phyloP scores from a whole-genome alignment of 2,113 vertebrate species.

The Rhea pennata region DNA sequence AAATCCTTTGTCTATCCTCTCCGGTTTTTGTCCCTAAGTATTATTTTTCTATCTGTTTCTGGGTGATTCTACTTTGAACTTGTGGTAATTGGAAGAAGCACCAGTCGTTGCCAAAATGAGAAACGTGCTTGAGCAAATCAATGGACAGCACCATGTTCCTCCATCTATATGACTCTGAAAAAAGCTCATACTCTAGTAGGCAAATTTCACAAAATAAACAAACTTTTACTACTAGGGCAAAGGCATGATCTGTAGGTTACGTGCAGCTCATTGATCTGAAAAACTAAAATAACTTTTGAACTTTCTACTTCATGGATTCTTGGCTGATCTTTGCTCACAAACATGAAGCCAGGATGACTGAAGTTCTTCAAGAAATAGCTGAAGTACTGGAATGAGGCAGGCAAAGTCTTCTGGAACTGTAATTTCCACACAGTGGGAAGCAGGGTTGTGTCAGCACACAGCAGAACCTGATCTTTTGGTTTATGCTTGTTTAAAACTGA shows the following conservation, averaged over 20 bases:
- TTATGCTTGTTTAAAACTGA: not conserved
- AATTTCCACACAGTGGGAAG: not conserved
- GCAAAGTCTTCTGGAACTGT: not conserved
- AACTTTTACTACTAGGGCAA: not conserved
- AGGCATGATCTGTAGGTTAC: not conserved
- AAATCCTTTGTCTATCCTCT: not conserved
- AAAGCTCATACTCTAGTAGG: not conserved
- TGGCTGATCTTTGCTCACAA: slow-evolving; percentile 16
- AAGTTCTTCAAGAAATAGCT: not conserved
- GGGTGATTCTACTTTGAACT: not conserved
- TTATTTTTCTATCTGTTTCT: not conserved
- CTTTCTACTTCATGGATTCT: not conserved
- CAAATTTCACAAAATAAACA: not conserved
- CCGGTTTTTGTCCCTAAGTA: not conserved
- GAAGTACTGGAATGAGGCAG: not conserved
- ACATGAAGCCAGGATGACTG: not conserved
- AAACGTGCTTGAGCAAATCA: fast-evolving
- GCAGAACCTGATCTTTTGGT: not conserved
- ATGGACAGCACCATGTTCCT: not conserved
- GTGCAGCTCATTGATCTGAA: not conserved
- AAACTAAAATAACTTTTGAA: slow-evolving; percentile 37
- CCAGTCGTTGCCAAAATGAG: not conserved
- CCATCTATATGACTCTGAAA: not conserved
- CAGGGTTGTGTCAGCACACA: not conserved
- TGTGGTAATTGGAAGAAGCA: not conserved